A percentile compares a stretch with the other conserved stretches of the same genome.
phyloP scores from a whole-genome alignment of 2,888 invertebrate species.

The Plutella xylostella region DNA sequence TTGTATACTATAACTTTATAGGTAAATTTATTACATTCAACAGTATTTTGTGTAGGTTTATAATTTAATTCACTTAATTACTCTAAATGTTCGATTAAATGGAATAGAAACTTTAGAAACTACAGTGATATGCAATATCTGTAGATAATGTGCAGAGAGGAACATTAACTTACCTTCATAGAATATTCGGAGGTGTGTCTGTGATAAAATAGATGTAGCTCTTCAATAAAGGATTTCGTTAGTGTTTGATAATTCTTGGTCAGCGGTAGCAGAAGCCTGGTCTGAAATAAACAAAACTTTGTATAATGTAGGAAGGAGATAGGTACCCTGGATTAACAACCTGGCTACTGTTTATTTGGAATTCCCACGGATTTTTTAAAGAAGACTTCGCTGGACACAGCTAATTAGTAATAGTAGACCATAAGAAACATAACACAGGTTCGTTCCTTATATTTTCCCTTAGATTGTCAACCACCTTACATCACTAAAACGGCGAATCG shows the following conservation, averaged over 20 bases:
- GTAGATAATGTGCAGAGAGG: not conserved
- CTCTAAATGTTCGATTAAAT: not conserved
- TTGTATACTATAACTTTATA: not conserved
- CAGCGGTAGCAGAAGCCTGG: not conserved
- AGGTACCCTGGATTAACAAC: too few species aligned
- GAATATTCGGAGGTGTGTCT: not conserved
- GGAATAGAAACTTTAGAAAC: not conserved
- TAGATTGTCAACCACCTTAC: too few species aligned
- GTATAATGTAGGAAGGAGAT: too few species aligned
- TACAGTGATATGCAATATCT: too few species aligned
- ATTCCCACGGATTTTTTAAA: not conserved
- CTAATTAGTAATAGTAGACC: not conserved
- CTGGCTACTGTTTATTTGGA: not conserved
- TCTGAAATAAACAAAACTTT: not conserved
- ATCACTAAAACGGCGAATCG: too few species aligned
- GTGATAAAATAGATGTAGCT: conserved; percentile 1
- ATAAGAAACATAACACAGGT: not conserved
- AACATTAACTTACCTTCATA: not conserved
- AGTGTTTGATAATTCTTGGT: not conserved
- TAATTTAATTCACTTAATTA: not conserved
- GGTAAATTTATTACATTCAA: not conserved
- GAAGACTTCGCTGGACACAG: not conserved
- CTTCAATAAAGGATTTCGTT: not conserved
- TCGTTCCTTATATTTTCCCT: not conserved
- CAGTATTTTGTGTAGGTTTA: not conserved